Conservation (phyloP, 53 echinoderm and acorn worm species). For the Echinometra lucunter region DNA sequence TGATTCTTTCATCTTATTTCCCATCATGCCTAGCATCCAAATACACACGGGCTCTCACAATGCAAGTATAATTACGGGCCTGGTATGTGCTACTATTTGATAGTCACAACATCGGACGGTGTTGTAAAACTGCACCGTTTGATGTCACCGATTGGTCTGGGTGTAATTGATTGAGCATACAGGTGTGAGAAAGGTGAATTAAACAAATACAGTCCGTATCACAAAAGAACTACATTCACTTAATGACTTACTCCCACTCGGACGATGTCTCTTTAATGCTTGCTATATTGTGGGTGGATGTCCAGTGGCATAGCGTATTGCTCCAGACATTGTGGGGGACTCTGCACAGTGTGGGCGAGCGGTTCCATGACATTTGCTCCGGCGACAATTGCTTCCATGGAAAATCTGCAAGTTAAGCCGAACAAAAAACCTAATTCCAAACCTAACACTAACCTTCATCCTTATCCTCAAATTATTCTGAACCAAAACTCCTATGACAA, state of each 20-base stretch:
- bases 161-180: slow-evolving; percentile 52
- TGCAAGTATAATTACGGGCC: slow-evolving; percentile 57
- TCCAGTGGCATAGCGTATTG: background rate
- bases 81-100: slow-evolving; percentile 68
- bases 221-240: slow-evolving; percentile 50
- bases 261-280: background rate
- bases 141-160: slow-evolving; percentile 58
- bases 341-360: background rate
- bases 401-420: too few species aligned
- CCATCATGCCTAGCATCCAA: slow-evolving; percentile 38
- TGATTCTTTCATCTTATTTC: background rate
- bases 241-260: background rate
- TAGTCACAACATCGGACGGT: background rate
- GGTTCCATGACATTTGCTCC: too few species aligned
- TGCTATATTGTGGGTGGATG: background rate
- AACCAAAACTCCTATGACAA: too few species aligned
- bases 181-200: slow-evolving; percentile 71
- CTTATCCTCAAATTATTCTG: too few species aligned
- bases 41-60: slow-evolving; percentile 43
- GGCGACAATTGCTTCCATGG: too few species aligned
- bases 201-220: slow-evolving; percentile 36
- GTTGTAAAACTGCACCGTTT: slow-evolving; percentile 55
- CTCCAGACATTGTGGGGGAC: background rate
- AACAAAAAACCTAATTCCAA: too few species aligned
- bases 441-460: too few species aligned